These are phyloP conservation scores for Tetrax tetrax DNA, from an alignment of 2,113 vertebrate species.

Conservation along the genomic window DNA sequence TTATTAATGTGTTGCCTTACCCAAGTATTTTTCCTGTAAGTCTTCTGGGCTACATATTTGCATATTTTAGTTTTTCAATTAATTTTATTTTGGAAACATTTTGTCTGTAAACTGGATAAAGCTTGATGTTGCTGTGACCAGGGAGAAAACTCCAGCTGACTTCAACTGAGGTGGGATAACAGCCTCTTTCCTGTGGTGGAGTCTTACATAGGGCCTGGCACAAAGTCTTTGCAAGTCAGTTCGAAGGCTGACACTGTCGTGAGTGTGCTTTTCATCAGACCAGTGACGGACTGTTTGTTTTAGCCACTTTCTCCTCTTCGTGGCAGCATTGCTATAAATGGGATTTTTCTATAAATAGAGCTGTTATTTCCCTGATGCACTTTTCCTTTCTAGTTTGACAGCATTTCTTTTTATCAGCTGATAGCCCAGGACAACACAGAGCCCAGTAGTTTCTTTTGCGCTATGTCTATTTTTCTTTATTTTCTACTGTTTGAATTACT, in stretches of 20 bases:
- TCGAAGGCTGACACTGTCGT: neutral
- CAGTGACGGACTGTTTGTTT: neutral
- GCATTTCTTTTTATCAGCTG: neutral
- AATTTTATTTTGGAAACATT: neutral
- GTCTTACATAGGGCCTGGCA: neutral
- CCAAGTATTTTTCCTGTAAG: neutral
- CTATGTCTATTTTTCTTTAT: neutral
- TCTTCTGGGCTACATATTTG: neutral
- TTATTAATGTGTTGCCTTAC: neutral
- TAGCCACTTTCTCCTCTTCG: neutral
- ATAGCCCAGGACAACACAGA: neutral
- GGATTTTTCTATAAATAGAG: neutral
- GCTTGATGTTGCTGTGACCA: neutral
- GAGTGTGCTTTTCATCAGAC: neutral
- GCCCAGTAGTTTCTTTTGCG: neutral
- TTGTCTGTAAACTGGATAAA: neutral
- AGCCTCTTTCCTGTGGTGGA: fast-evolving
- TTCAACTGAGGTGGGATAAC: neutral
- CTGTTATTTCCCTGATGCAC: neutral
- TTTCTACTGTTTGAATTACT: neutral
- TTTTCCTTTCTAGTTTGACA: neutral
- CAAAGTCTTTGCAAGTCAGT: neutral
- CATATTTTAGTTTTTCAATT: neutral
- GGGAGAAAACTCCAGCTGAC: neutral
- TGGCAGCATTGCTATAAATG: neutral